Conservation (phyloP, 2,888 invertebrate species). For the Caenorhabditis afra region DNA sequence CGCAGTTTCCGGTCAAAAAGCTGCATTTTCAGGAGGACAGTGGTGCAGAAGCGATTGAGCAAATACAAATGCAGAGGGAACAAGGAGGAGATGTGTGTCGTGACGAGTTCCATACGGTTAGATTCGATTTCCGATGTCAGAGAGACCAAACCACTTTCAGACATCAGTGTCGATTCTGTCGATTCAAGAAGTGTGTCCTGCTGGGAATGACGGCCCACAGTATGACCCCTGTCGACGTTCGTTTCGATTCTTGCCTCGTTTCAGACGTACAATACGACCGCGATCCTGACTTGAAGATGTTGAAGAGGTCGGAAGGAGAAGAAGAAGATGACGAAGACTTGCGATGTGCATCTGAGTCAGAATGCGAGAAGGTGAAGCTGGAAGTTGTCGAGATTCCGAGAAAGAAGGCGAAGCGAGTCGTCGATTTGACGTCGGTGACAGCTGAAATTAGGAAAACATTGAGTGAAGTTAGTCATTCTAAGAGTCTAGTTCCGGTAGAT, state of each 20-base stretch:
- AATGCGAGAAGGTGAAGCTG: not conserved
- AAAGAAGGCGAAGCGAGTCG: slow-evolving; percentile 7
- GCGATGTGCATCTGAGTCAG: not conserved
- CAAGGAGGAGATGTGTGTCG: slow-evolving; percentile 18
- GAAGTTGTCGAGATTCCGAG: not conserved
- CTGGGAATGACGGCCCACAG: slow-evolving; percentile 62
- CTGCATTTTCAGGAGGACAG: slow-evolving; percentile 46
- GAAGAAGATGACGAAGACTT: no score
- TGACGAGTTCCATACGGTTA: slow-evolving; percentile 37
- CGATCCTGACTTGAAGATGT: slow-evolving; percentile 12
- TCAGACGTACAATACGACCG: slow-evolving; percentile 58
- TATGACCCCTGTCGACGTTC: not conserved
- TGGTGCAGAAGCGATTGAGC: slow-evolving; percentile 33
- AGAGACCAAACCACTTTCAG: slow-evolving; percentile 5
- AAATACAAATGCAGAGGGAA: slow-evolving; percentile 53
- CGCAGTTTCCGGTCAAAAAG: not conserved
- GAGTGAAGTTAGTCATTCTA: not conserved
- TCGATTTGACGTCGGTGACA: slow-evolving; percentile 13
- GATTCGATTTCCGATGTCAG: not conserved
- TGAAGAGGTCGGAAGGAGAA: not conserved
- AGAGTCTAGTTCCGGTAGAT: not conserved
- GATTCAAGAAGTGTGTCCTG: slow-evolving; percentile 57
- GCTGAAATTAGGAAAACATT: not conserved
- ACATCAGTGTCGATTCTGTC: slow-evolving; percentile 55
- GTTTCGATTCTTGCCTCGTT: not conserved